A percentile compares a stretch with the other conserved stretches of the same genome.
phyloP scores from a whole-genome alignment of 2,797 vertebrate genomes.

The Salarias fasciatus region DNA sequence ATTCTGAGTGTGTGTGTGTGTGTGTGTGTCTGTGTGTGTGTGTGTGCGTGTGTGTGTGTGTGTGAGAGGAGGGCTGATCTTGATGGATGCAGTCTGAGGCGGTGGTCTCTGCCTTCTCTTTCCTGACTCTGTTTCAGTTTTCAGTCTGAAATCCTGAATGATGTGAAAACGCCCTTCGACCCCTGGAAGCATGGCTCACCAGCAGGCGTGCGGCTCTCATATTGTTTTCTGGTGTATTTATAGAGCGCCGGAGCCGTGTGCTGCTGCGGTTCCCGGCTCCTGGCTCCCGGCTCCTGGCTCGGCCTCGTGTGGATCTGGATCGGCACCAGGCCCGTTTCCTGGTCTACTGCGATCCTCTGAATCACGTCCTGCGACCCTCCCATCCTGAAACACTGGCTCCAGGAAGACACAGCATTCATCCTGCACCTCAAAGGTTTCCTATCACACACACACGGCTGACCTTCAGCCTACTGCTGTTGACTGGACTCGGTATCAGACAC shows the following conservation, averaged over 20 bases:
- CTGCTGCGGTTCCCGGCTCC: too few relatives aligned
- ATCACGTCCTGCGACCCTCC: slow-evolving; percentile 71
- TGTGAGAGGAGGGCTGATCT: too few relatives aligned
- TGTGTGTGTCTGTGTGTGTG: too few relatives aligned
- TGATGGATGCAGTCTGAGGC: too few relatives aligned
- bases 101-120: too few relatives aligned
- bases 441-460: slow-evolving; percentile 9
- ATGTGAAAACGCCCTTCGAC: slow-evolving; percentile 3
- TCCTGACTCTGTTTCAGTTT: too few relatives aligned
- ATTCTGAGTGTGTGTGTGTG: too few relatives aligned
- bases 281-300: not conserved
- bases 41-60: too few relatives aligned
- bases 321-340: slow-evolving; percentile 47
- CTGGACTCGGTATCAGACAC: too few relatives aligned
- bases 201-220: not conserved
- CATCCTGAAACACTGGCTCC: slow-evolving; percentile 67
- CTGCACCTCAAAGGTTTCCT: slow-evolving; percentile 64
- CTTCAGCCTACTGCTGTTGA: too few relatives aligned
- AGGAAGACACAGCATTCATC: slow-evolving; percentile 65
- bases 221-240: slow-evolving; percentile 21
- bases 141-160: too few relatives aligned
- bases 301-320: slow-evolving; percentile 26
- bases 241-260: not conserved
- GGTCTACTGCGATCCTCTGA: slow-evolving; percentile 40
- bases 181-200: too few relatives aligned